These are phyloP conservation scores for Thyatira batis DNA, from an alignment of 2,888 invertebrate species.

Conservation along the genomic window DNA sequence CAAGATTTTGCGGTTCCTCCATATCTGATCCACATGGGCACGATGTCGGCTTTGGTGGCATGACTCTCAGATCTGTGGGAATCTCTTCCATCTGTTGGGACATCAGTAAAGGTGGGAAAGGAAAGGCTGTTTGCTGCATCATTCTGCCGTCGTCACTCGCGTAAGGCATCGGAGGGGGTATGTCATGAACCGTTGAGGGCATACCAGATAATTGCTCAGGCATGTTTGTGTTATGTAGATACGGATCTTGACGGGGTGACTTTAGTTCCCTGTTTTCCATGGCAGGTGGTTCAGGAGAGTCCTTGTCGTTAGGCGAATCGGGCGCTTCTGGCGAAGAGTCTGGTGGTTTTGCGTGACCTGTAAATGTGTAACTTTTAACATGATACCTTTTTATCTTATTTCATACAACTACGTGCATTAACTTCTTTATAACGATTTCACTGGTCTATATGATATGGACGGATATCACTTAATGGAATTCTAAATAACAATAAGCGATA, in stretches of 20 bases:
- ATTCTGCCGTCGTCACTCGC: conserved; percentile 61
- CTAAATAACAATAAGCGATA: too few relatives aligned
- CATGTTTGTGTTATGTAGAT: conserved; percentile 55
- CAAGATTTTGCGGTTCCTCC: conserved; percentile 69
- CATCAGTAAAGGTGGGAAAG: conserved; percentile 66
- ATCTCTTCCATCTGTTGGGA: conserved; percentile 60
- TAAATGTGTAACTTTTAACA: conserved; percentile 10
- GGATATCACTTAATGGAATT: too few relatives aligned
- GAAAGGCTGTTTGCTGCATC: conserved; percentile 55
- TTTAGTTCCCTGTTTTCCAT: conserved; percentile 62
- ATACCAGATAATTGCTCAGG: conserved; percentile 45
- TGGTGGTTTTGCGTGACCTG: conserved; percentile 72
- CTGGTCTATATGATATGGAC: too few relatives aligned
- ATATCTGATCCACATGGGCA: conserved; percentile 59
- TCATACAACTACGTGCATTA: too few relatives aligned
- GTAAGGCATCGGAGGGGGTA: conserved; percentile 57
- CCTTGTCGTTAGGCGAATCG: conserved; percentile 69
- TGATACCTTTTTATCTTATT: not conserved
- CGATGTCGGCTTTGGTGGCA: conserved; percentile 51
- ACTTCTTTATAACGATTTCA: too few relatives aligned
- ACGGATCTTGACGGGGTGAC: conserved; percentile 64
- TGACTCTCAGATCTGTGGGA: conserved; percentile 71
- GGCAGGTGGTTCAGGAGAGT: conserved; percentile 62
- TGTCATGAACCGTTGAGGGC: conserved; percentile 49
- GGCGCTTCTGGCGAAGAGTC: conserved; percentile 73